Percentiles rank a stretch among this genome's conserved stretches.
Conservation (phyloP, 2,888 invertebrate species). For the Chorisops tibialis region DNA sequence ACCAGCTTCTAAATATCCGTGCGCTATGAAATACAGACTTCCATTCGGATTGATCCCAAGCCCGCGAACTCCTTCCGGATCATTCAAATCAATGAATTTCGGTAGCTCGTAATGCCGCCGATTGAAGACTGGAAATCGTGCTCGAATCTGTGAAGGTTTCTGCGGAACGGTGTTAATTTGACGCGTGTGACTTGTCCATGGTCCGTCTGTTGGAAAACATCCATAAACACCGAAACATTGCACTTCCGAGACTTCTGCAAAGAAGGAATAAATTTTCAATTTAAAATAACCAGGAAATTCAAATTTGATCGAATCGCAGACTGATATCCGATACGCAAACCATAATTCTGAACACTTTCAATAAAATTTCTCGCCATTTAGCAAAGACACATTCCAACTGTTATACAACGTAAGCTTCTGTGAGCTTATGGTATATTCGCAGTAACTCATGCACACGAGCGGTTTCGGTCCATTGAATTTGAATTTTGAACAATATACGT, state of each 20-base stretch:
- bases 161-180: slow-evolving; percentile 78
- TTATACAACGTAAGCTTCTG: too few relatives aligned
- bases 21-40: slow-evolving; percentile 73
- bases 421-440: too few relatives aligned
- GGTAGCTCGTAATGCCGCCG: slow-evolving; percentile 54
- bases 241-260: slow-evolving; percentile 51
- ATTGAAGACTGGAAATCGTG: slow-evolving; percentile 59
- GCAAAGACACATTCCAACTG: not conserved
- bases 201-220: slow-evolving; percentile 73
- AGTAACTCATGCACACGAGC: too few relatives aligned
- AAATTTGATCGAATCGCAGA: too few relatives aligned
- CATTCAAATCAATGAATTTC: slow-evolving; percentile 64
- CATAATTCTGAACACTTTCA: not conserved
- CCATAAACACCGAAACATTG: slow-evolving; percentile 77
- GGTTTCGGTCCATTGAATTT: too few relatives aligned
- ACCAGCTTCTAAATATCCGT: slow-evolving; percentile 84
- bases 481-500: too few relatives aligned
- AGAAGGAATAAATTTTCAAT: not conserved
- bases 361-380: not conserved
- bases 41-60: slow-evolving; percentile 63
- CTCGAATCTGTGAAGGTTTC: slow-evolving; percentile 61
- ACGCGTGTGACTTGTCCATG: slow-evolving; percentile 74
- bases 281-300: not conserved
- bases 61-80: slow-evolving; percentile 60
- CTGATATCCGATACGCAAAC: not conserved